Percentiles rank a stretch among this genome's conserved stretches.
phyloP scores from a whole-genome alignment of 2,113 vertebrate species.

The Neotragus moschatus region DNA sequence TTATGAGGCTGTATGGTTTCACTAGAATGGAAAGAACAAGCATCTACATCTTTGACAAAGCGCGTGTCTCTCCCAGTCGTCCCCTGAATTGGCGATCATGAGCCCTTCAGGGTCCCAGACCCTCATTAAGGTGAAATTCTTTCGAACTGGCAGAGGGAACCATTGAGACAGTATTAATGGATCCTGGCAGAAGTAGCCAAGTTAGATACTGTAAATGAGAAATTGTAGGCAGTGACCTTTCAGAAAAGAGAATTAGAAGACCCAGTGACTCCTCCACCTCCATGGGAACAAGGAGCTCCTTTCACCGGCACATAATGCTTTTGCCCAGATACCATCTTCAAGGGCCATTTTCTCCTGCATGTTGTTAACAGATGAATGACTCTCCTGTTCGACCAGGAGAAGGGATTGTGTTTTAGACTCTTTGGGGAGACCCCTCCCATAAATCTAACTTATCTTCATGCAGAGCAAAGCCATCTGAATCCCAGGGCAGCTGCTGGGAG shows the following conservation, averaged over 20 bases:
- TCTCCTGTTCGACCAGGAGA: constrained; percentile 47
- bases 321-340: constrained; percentile 51
- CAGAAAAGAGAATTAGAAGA: neutral
- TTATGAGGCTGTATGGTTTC: constrained; percentile 30
- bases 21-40: constrained; percentile 17
- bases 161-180: neutral
- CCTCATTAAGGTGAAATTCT: constrained; percentile 35
- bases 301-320: constrained; percentile 23
- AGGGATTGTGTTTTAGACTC: neutral
- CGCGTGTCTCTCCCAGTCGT: neutral
- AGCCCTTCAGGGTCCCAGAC: neutral
- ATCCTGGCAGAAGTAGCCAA: neutral
- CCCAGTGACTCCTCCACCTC: neutral
- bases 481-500: neutral
- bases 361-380: constrained; percentile 58
- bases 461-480: neutral
- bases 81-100: neutral
- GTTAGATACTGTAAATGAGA: constrained; percentile 40
- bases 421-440: constrained; percentile 29
- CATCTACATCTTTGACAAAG: neutral
- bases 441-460: constrained; percentile 50
- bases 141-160: constrained; percentile 30
- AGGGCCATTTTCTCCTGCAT: constrained; percentile 59
- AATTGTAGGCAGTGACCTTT: constrained; percentile 12
- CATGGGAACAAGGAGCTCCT: constrained; percentile 44